A percentile compares a stretch with the other conserved stretches of the same genome.
phyloP scores from a whole-genome alignment of 2,113 vertebrate genomes.

The Spea multiplicata region DNA sequence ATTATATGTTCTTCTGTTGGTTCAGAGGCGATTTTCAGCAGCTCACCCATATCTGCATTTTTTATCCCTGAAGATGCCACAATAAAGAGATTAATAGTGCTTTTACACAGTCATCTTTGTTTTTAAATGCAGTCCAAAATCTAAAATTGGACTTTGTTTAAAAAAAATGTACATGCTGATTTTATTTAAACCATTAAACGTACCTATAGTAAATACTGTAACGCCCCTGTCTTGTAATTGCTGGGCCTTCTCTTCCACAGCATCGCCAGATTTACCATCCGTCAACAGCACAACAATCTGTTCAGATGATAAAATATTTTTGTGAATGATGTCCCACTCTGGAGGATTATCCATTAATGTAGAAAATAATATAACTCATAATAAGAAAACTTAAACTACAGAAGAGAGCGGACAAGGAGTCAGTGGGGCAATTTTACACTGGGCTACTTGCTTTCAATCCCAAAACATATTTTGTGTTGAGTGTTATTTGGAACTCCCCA shows the following conservation, averaged over 20 bases:
- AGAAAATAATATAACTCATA: too few relatives aligned
- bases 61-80: conserved; percentile 64
- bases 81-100: not conserved
- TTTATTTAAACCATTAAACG: too few relatives aligned
- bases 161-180: too few relatives aligned
- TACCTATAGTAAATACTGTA: conserved; percentile 81
- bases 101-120: not conserved
- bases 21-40: conserved; percentile 71
- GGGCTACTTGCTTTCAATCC: too few relatives aligned
- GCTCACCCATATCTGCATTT: conserved; percentile 65
- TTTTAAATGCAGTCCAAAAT: not conserved
- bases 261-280: conserved; percentile 72
- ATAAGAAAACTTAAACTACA: not conserved
- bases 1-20: conserved; percentile 76
- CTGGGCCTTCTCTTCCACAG: conserved; percentile 61
- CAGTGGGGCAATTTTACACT: not conserved
- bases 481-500: too few relatives aligned
- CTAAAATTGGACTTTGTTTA: not conserved
- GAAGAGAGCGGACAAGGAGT: not conserved
- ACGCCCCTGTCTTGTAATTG: conserved; percentile 70
- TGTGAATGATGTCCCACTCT: too few relatives aligned
- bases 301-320: not conserved
- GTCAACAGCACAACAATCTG: conserved; percentile 79
- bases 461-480: too few relatives aligned
- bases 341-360: too few relatives aligned